phyloP scores from a whole-genome alignment of 2,113 vertebrate species.

The Hydrolagus affinis region DNA sequence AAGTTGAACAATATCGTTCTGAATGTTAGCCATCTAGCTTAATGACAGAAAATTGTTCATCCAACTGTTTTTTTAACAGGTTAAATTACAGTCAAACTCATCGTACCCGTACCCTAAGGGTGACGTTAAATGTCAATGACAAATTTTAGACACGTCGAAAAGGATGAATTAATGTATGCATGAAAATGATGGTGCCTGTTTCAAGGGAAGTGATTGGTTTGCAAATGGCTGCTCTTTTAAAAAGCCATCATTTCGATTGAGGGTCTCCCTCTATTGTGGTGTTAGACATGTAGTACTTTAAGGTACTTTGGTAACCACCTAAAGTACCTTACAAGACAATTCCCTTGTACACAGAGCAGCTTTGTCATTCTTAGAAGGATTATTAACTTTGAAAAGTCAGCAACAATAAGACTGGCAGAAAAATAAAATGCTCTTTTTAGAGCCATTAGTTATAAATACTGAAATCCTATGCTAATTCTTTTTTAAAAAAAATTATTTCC shows the following conservation, averaged over 20 bases:
- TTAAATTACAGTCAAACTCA: slow-evolving; percentile 88
- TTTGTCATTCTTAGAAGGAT: slow-evolving; percentile 60
- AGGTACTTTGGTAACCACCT: slow-evolving; percentile 67
- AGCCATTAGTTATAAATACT: slow-evolving; percentile 26
- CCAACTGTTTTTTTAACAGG: slow-evolving; percentile 61
- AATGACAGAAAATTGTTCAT: slow-evolving; percentile 75
- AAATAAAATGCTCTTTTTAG: slow-evolving; percentile 1
- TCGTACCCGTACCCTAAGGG: slow-evolving; percentile 83
- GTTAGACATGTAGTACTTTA: slow-evolving; percentile 69
- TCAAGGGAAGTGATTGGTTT: slow-evolving; percentile 68
- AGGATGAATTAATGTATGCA: slow-evolving; percentile 77
- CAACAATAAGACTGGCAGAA: slow-evolving; percentile 43
- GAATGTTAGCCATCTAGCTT: slow-evolving; percentile 73
- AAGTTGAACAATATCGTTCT: slow-evolving; percentile 61
- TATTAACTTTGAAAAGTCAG: slow-evolving; percentile 63
- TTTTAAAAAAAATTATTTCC: neutral
- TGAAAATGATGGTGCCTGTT: slow-evolving; percentile 71
- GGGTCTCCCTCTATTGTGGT: slow-evolving; percentile 66
- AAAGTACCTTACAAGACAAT: slow-evolving; percentile 59
- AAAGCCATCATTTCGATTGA: slow-evolving; percentile 73
- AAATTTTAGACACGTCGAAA: slow-evolving; percentile 75
- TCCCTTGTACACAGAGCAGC: slow-evolving; percentile 55
- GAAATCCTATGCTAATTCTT: neutral
- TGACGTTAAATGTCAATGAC: slow-evolving; percentile 91
- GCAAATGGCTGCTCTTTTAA: slow-evolving; percentile 62